Conservation (phyloP, 1,140 invertebrate species). For the Aphaenogaster ashmeadi region DNA sequence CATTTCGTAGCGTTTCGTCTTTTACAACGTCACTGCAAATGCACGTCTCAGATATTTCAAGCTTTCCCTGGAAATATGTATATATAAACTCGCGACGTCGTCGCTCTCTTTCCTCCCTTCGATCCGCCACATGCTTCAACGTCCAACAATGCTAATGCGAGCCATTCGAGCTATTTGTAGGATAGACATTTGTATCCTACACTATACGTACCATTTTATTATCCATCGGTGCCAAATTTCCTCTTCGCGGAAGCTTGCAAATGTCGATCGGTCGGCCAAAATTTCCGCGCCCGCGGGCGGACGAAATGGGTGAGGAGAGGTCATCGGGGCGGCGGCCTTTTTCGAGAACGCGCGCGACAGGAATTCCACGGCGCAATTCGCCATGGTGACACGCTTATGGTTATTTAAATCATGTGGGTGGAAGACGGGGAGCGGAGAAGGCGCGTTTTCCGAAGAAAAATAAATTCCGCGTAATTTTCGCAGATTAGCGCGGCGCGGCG, state of each 20-base stretch:
- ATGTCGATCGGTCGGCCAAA: conserved; percentile 73
- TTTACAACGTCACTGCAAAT: conserved; percentile 17
- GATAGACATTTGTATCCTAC: conserved; percentile 31
- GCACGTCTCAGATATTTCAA: conserved; percentile 21
- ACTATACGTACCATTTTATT: conserved; percentile 43
- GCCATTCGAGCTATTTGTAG: conserved; percentile 35
- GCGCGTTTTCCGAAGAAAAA: neutral
- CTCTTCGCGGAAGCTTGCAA: conserved; percentile 73
- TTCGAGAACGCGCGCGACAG: conserved; percentile 10
- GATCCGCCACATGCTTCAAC: conserved; percentile 5
- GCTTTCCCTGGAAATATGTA: neutral
- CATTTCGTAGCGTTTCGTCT: conserved; percentile 5
- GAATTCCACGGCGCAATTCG: conserved; percentile 54
- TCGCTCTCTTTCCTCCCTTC: neutral
- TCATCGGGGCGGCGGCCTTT: conserved; percentile 27
- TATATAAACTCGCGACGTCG: conserved; percentile 22
- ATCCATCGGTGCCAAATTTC: conserved; percentile 51
- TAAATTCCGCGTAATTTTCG: conserved; percentile 78
- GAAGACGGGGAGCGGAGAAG: neutral
- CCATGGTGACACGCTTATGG: conserved; percentile 8
- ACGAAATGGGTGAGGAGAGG: conserved; percentile 9
- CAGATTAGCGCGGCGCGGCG: conserved; percentile 79
- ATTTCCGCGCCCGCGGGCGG: conserved; percentile 61
- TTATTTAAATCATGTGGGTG: neutral
- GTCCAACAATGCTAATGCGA: conserved; percentile 44